Evolutionary conservation across 2,797 vertebrate species (phyloP).

Genomic region (Threskiornis aethiopicus): DNA sequence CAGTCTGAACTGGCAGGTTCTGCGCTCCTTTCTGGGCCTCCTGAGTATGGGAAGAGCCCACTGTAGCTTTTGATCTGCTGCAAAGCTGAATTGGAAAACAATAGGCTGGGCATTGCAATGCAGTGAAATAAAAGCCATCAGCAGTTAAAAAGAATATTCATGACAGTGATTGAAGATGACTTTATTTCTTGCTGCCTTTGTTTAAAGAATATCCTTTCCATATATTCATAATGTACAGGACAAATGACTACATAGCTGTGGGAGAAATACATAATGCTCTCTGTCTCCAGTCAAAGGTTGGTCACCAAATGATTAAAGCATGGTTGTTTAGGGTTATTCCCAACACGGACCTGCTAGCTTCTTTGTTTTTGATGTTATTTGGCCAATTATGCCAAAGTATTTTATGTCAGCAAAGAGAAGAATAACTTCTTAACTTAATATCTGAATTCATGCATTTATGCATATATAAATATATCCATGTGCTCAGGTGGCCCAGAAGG

Average conservation of each 20-base stretch:
- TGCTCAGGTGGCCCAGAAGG: too few species aligned
- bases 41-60: background rate
- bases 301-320: constrained; percentile 2
- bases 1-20: background rate
- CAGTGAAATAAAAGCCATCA: background rate
- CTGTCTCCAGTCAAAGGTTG: background rate
- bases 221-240: background rate
- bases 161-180: constrained; percentile 11
- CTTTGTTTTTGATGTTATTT: background rate
- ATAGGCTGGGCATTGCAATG: background rate
- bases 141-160: constrained; percentile 26
- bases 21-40: background rate
- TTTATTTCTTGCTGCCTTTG: constrained; percentile 8
- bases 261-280: background rate
- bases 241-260: background rate
- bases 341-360: background rate
- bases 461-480: background rate
- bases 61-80: background rate
- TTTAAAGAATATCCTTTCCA: constrained; percentile 12
- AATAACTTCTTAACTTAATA: background rate
- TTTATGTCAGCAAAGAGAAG: background rate
- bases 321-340: constrained; percentile 6
- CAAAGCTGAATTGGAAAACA: background rate
- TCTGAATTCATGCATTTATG: background rate
- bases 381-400: background rate